Evolutionary conservation across 2,113 vertebrate species (phyloP).

Genomic region (Trichomycterus rosablanca): DNA sequence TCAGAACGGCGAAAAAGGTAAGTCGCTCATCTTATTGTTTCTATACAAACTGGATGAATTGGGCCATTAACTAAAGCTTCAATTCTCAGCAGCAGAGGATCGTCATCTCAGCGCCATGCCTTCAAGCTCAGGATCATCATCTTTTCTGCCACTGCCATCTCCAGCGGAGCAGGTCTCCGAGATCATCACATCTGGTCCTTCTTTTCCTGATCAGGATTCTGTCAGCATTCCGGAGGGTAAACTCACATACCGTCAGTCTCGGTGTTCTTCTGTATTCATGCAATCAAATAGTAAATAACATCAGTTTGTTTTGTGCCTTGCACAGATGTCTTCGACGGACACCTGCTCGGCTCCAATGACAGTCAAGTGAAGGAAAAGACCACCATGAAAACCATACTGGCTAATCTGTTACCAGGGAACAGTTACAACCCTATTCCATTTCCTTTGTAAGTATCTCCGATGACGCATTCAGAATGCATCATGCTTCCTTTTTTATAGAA

Average conservation of each 20-base stretch:
- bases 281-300: background rate
- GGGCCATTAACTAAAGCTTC: too few relatives aligned
- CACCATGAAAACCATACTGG: constrained; percentile 98
- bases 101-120: constrained; percentile 80
- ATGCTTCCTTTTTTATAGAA: too few relatives aligned
- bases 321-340: constrained; percentile 92
- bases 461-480: background rate
- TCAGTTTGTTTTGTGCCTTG: background rate
- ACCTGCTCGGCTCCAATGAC: constrained; percentile 85
- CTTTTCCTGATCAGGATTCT: constrained; percentile 77
- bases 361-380: constrained; percentile 98
- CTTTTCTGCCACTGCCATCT: constrained; percentile 77
- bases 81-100: constrained; percentile 73
- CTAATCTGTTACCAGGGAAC: constrained; percentile 94
- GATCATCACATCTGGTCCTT: constrained; percentile 58
- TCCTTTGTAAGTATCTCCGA: constrained; percentile 85
- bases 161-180: constrained; percentile 76
- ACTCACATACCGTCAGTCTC: background rate
- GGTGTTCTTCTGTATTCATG: too few relatives aligned
- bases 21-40: constrained; percentile 4
- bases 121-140: constrained; percentile 71
- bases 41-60: too few relatives aligned
- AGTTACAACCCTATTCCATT: constrained; percentile 92
- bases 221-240: constrained; percentile 83
- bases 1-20: constrained; percentile 92